Evolutionary conservation across 2,888 invertebrate species (phyloP).

Genomic region (Sipha maydis): DNA sequence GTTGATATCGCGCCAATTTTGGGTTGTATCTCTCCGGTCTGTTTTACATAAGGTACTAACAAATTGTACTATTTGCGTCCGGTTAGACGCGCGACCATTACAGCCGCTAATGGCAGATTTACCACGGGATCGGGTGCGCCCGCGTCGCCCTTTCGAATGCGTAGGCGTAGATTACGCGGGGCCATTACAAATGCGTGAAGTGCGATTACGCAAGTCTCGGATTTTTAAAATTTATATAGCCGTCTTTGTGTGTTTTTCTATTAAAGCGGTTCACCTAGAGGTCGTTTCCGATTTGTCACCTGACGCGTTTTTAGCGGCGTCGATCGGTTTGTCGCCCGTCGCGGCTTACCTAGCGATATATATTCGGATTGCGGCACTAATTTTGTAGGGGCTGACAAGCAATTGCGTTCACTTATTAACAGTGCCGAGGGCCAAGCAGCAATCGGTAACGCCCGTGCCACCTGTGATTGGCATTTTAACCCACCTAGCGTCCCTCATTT

Average conservation of each 20-base stretch:
- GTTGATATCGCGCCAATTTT: background rate
- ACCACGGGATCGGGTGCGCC: background rate
- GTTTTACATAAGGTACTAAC: background rate
- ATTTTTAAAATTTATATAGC: background rate
- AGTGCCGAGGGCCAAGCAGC: background rate
- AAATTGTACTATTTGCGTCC: background rate
- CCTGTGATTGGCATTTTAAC: too few relatives aligned
- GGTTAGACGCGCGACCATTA: background rate
- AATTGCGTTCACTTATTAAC: background rate
- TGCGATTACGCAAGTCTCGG: background rate
- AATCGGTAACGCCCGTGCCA: too few relatives aligned
- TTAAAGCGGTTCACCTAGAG: background rate
- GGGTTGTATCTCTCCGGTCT: background rate
- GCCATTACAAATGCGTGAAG: background rate
- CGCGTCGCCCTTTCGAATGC: background rate
- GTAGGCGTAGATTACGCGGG: background rate
- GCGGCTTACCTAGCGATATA: background rate
- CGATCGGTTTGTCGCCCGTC: background rate
- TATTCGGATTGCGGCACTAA: background rate
- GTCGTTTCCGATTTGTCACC: background rate
- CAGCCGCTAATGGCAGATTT: background rate
- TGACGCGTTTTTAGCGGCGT: background rate
- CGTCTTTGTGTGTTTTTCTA: background rate
- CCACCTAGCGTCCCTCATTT: too few relatives aligned
- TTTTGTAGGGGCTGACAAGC: background rate